These are phyloP conservation scores for Ypsolopha sequella DNA, from an alignment of 2,888 invertebrate species.

Conservation along the genomic window DNA sequence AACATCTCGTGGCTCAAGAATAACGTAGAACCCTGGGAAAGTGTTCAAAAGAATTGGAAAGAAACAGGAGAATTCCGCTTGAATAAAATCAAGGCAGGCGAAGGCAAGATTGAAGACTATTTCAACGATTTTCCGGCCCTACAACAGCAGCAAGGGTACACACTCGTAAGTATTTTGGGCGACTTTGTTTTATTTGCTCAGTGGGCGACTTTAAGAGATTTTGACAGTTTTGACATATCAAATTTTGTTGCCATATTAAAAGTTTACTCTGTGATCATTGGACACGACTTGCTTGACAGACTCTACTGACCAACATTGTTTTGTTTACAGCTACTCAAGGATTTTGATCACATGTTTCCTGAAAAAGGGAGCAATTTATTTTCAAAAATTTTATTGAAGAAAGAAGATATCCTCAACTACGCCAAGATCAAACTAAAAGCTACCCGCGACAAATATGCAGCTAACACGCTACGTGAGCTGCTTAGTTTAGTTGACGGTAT, in stretches of 20 bases:
- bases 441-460: background rate
- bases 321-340: background rate
- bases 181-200: too few relatives aligned
- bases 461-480: background rate
- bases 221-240: too few relatives aligned
- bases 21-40: background rate
- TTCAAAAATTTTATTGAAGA: background rate
- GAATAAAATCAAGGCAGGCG: background rate
- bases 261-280: too few relatives aligned
- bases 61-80: background rate
- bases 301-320: background rate
- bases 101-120: background rate
- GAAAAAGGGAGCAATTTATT: background rate
- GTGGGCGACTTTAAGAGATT: too few relatives aligned
- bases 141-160: background rate
- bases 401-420: background rate
- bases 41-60: background rate
- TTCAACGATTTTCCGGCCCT: background rate
- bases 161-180: background rate
- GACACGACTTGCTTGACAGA: too few relatives aligned
- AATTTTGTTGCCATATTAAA: too few relatives aligned
- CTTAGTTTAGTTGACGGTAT: background rate
- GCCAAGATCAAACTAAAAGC: background rate
- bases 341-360: background rate
- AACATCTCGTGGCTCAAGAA: background rate